These are phyloP conservation scores for Gnathonemus longibarbis DNA, from an alignment of 2,113 vertebrate genomes.

Conservation along the genomic window DNA sequence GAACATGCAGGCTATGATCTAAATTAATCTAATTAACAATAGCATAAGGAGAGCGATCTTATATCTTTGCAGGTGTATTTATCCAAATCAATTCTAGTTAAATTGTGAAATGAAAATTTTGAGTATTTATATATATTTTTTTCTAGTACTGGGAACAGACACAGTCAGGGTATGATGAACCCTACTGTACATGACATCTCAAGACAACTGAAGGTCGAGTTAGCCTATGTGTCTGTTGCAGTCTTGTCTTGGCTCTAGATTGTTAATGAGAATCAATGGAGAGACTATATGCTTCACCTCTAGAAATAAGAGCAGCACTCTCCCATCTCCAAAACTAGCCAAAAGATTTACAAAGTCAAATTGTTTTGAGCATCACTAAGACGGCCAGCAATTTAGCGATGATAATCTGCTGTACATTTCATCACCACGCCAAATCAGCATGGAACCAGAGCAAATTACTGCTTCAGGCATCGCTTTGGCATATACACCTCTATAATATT, in stretches of 20 bases:
- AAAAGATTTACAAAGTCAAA: no score
- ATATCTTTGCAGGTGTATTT: neutral
- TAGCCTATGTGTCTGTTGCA: neutral
- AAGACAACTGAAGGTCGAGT: neutral
- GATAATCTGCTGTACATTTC: no score
- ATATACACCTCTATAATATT: no score
- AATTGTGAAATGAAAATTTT: neutral
- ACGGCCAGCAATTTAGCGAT: no score
- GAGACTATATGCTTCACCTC: neutral
- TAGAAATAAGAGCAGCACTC: neutral
- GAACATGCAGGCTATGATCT: neutral
- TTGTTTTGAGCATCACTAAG: no score
- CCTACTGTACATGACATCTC: neutral
- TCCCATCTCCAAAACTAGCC: neutral
- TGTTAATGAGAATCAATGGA: neutral
- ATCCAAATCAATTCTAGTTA: neutral
- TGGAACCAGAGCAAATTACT: no score
- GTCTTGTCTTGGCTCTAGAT: neutral
- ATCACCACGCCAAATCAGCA: no score
- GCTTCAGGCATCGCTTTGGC: no score
- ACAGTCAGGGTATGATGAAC: neutral
- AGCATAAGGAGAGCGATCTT: neutral
- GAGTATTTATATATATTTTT: neutral
- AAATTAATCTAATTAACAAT: neutral
- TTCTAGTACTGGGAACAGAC: neutral